Percentiles rank a stretch among this genome's conserved stretches.
Evolutionary conservation across 2,888 invertebrate species (phyloP).

Genomic region (Ectemnius lituratus): DNA sequence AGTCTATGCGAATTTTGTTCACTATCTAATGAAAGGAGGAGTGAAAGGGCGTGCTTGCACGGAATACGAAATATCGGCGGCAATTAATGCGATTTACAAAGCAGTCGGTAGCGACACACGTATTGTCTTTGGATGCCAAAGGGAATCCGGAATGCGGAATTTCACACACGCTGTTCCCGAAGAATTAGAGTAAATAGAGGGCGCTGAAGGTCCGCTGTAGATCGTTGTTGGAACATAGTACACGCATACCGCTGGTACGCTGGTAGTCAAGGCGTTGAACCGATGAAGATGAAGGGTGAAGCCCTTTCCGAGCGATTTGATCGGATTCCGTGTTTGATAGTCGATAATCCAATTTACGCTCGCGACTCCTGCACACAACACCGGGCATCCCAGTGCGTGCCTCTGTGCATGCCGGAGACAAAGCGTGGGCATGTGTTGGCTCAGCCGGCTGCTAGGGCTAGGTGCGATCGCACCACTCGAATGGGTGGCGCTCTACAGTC

Average conservation of each 20-base stretch:
- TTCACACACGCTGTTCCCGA: conserved; percentile 33
- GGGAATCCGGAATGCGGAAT: conserved; percentile 33
- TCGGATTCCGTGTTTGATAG: conserved; percentile 69
- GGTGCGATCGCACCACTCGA: too few relatives aligned
- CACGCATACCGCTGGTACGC: conserved; percentile 1
- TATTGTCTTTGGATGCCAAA: conserved; percentile 19
- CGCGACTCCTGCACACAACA: conserved; percentile 38
- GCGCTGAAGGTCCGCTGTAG: neutral
- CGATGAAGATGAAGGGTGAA: conserved; percentile 63
- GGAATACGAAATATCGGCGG: conserved; percentile 6
- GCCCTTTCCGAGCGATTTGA: conserved; percentile 69
- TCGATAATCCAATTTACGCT: conserved; percentile 69
- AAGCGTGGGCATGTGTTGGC: conserved; percentile 41
- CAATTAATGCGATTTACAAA: conserved; percentile 31
- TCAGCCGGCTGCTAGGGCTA: too few relatives aligned
- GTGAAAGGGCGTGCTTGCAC: neutral
- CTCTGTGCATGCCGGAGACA: conserved; percentile 13
- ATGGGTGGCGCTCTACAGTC: conserved; percentile 28
- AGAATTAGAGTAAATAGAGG: conserved; percentile 30
- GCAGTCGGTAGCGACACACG: neutral
- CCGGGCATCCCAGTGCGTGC: conserved; percentile 25
- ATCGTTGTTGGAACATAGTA: conserved; percentile 5
- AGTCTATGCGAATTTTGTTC: neutral
- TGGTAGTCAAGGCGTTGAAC: conserved; percentile 42
- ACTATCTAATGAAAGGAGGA: neutral